Evolutionary conservation across 1,140 invertebrate genomes (phyloP).

Genomic region (Drosophila asahinai): DNA sequence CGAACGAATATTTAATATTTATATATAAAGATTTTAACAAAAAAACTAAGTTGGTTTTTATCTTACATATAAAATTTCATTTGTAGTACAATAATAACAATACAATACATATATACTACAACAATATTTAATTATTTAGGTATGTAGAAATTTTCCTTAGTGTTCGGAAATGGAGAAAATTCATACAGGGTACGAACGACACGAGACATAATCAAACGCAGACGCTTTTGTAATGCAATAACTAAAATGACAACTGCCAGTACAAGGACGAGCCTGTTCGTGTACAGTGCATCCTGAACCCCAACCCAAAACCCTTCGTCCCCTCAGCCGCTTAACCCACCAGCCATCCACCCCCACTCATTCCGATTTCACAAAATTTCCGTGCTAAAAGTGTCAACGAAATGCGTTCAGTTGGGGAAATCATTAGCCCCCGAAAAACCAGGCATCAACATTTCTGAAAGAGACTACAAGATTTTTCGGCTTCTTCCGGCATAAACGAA

Average conservation of each 20-base stretch:
- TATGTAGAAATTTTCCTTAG: neutral
- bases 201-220: conserved; percentile 79
- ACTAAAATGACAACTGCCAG: conserved; percentile 77
- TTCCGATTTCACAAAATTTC: conserved; percentile 35
- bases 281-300: conserved; percentile 15
- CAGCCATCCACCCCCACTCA: conserved; percentile 5
- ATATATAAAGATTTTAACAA: neutral
- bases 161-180: conserved; percentile 23
- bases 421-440: conserved; percentile 62
- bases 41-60: neutral
- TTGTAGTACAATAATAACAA: neutral
- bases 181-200: conserved; percentile 52
- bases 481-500: conserved; percentile 53
- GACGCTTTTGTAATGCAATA: conserved; percentile 76
- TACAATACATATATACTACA: too few species aligned
- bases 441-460: conserved; percentile 65
- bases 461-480: conserved; percentile 71
- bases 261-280: conserved; percentile 35
- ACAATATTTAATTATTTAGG: too few species aligned
- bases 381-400: conserved; percentile 64
- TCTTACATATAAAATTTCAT: neutral
- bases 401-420: conserved; percentile 71
- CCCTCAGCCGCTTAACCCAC: neutral
- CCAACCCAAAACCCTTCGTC: neutral
- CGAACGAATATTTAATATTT: too few species aligned